Conservation (phyloP, 2,113 vertebrate species). For the Halcyon senegalensis region DNA sequence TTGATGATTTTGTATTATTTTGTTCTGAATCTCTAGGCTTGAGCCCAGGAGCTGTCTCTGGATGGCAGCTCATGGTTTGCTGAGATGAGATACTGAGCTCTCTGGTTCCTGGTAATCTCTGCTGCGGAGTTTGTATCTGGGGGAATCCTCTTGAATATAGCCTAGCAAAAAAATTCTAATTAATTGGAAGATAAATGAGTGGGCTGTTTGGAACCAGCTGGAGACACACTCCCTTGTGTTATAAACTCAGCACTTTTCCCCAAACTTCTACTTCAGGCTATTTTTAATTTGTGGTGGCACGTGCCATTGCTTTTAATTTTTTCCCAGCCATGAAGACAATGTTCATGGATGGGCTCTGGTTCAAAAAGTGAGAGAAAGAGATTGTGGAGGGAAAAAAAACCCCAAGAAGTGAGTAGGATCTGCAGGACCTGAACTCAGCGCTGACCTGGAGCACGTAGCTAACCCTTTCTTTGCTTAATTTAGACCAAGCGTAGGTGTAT, state of each 20-base stretch:
- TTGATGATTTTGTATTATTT: not conserved
- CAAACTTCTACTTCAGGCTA: not conserved
- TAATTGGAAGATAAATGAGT: not conserved
- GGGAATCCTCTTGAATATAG: not conserved
- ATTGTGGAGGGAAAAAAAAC: not conserved
- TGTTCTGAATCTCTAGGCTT: not conserved
- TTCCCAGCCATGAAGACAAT: not conserved
- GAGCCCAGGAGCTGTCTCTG: not conserved
- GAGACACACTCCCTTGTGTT: not conserved
- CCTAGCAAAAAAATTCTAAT: not conserved
- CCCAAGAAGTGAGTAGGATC: not conserved
- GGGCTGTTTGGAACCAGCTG: not conserved
- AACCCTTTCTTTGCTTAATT: not conserved
- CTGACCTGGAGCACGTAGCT: slow-evolving; percentile 44
- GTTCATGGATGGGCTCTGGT: not conserved
- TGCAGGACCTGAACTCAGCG: not conserved
- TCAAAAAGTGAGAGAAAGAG: not conserved
- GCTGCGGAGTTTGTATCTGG: not conserved
- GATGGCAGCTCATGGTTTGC: not conserved
- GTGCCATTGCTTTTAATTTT: not conserved
- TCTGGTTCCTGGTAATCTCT: not conserved
- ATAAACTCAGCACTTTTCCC: not conserved
- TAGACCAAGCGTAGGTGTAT: not conserved
- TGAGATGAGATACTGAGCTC: not conserved
- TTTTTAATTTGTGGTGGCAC: not conserved